Percentiles rank a stretch among this genome's conserved stretches.
These are phyloP conservation scores for Leptinotarsa lineolata DNA, from an alignment of 1,140 invertebrate species.

Conservation along the genomic window DNA sequence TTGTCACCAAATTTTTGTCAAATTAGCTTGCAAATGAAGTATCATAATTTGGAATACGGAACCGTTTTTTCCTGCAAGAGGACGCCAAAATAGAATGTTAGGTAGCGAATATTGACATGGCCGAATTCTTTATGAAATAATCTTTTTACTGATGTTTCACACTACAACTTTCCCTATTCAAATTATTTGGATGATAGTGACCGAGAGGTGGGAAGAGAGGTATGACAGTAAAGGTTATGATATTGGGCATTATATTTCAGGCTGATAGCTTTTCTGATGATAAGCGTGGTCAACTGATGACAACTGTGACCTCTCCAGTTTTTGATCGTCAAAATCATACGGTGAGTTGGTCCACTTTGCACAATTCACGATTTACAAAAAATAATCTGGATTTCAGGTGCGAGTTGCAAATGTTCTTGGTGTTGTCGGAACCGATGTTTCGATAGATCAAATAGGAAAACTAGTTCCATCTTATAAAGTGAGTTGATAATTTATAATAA, in stretches of 20 bases:
- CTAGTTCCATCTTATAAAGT: constrained; percentile 90
- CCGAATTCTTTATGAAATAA: no score
- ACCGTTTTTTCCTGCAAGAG: no score
- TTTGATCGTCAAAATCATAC: constrained; percentile 90
- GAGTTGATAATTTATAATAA: constrained; percentile 41
- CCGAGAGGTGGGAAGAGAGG: no score
- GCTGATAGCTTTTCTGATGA: constrained; percentile 70
- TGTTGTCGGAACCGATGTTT: constrained; percentile 92
- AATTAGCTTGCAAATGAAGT: no score
- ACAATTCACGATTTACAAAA: constrained; percentile 25
- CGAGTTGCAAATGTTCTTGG: constrained; percentile 86
- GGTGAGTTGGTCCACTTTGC: constrained; percentile 62
- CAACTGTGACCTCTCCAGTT: constrained; percentile 88
- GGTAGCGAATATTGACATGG: no score
- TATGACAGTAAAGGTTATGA: no score
- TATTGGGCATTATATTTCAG: constrained; percentile 55
- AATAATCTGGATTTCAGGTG: constrained; percentile 66
- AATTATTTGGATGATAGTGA: no score
- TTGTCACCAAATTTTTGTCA: no score
- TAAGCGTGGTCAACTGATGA: constrained; percentile 79
- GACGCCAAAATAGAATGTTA: no score
- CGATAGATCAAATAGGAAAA: constrained; percentile 89
- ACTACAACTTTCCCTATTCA: no score
- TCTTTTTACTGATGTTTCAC: no score
- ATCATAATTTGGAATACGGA: no score